Base-by-base conservation (phyloP, 1,140 invertebrate species). In the Proctacanthus coquilletti region DNA sequence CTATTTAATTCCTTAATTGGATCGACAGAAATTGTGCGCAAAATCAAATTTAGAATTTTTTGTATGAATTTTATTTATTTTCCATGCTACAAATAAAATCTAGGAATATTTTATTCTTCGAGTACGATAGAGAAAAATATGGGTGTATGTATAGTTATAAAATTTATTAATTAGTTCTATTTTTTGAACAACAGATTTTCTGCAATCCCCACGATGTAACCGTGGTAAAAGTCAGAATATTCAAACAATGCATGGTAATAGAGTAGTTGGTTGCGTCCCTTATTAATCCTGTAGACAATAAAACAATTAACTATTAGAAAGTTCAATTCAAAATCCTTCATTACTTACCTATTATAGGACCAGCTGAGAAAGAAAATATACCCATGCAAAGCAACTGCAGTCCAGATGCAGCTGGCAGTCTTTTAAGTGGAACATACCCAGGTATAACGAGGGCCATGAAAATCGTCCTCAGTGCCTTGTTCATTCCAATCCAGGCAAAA, bases 361-460 rank as follows among this genome's bases (percentile, higher is more conserved):
- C 72, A 6, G 71, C 42, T 2, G 56, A 33, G 1, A 75, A 45
- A 20, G 69, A 72, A 9, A 71, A 62, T 4, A 77, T 48, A 1
- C 73, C 73, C 39, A 70, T 66, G 14, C 66, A 69, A 10, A 74
- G 46, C 13, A 76, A 50, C 46, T 76, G 72, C 18, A 77, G 53
- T 8, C 74, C 74, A 1, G 69, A 67, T 8, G 74, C 74, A 14
- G 66, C 71, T 2, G 74, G 71, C 30, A 77, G 47, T 25, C 71
- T 65, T 32, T 71, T 65, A 10, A 76, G 46, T 4, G 73, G 70
- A 21, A 78, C 73, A 45, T 76, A 70, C 1, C 65, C 64, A 11
- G 74, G 72, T 40, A 77, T 74, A 4, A 75, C 71, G 11, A 78
- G 50, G 0, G 72, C 68, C 66, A 75, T 74, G 46, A 76, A 76